A percentile compares a stretch with the other conserved stretches of the same genome.
phyloP scores from a whole-genome alignment of 1,140 invertebrate species.

The Diorhabda sublineata region DNA sequence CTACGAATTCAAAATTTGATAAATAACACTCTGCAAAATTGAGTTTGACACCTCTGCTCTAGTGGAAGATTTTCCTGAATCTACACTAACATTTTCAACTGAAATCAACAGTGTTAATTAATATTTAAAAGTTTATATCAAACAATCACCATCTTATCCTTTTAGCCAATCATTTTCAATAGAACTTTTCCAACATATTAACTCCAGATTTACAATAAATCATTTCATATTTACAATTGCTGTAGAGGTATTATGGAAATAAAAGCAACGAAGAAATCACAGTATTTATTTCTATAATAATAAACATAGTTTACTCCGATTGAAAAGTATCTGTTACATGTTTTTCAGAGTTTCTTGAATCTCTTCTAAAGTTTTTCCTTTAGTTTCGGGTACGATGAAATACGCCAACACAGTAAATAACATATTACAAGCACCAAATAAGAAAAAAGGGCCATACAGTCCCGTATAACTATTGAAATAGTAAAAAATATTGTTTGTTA shows the following conservation, averaged over 20 bases:
- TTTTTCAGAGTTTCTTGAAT: constrained; percentile 71
- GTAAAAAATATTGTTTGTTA: constrained; percentile 43
- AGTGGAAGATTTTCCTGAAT: no score
- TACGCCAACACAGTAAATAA: constrained; percentile 74
- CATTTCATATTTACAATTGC: neutral
- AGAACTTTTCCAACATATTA: no score
- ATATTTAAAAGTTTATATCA: no score
- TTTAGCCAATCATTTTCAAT: no score
- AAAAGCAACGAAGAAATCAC: neutral
- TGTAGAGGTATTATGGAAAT: neutral
- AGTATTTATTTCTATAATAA: no score
- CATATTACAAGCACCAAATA: constrained; percentile 70
- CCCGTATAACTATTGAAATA: constrained; percentile 55
- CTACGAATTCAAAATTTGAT: no score
- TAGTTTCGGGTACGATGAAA: constrained; percentile 84
- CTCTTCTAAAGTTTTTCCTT: constrained; percentile 83
- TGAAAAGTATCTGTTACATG: neutral
- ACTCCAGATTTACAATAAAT: neutral
- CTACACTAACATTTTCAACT: no score
- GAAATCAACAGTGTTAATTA: no score
- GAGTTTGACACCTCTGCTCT: no score
- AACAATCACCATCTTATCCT: no score
- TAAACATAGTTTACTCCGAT: no score
- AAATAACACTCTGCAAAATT: no score
- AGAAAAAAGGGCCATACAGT: constrained; percentile 69